These are phyloP conservation scores for Hydractinia echinata DNA, from an alignment of 30 jellyfish, hydroid and myxozoan species.

Conservation along the genomic window DNA sequence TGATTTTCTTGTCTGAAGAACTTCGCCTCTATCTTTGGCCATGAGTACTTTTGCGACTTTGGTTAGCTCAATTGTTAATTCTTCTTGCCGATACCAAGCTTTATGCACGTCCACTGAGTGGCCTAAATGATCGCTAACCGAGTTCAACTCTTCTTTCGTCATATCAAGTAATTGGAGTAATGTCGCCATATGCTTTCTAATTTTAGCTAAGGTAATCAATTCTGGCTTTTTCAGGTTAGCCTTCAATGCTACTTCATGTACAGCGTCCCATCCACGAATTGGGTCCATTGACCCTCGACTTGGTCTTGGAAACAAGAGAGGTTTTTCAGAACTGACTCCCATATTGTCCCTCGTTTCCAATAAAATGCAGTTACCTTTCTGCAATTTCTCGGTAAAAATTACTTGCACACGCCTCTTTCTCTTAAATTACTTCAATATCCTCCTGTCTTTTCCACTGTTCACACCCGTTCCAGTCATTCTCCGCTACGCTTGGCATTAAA, in stretches of 20 bases:
- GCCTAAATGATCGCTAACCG: conserved; percentile 35
- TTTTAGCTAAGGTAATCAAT: conserved; percentile 32
- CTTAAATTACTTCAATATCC: neutral
- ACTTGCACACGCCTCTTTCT: neutral
- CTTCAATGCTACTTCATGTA: conserved; percentile 18
- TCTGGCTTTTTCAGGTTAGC: conserved; percentile 24
- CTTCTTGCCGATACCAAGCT: conserved; percentile 33
- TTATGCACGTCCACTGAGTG: conserved; percentile 28
- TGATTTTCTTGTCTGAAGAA: too few relatives aligned
- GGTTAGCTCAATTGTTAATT: conserved; percentile 18
- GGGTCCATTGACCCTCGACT: conserved; percentile 1
- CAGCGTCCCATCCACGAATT: conserved; percentile 24
- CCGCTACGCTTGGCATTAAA: too few relatives aligned
- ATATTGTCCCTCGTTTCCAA: conserved; percentile 1
- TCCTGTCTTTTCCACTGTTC: too few relatives aligned
- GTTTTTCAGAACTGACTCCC: neutral
- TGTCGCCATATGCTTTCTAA: conserved; percentile 32
- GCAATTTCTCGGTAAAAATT: neutral
- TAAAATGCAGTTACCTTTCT: neutral
- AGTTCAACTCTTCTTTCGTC: conserved; percentile 26
- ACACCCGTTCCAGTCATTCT: too few relatives aligned
- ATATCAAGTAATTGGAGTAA: conserved; percentile 24
- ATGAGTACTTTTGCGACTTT: conserved; percentile 30
- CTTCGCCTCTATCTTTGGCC: conserved; percentile 28
- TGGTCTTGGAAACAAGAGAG: conserved; percentile 2